These are phyloP conservation scores for Platyrinchus mystaceus DNA, from an alignment of 2,797 vertebrate species.

Conservation along the genomic window DNA sequence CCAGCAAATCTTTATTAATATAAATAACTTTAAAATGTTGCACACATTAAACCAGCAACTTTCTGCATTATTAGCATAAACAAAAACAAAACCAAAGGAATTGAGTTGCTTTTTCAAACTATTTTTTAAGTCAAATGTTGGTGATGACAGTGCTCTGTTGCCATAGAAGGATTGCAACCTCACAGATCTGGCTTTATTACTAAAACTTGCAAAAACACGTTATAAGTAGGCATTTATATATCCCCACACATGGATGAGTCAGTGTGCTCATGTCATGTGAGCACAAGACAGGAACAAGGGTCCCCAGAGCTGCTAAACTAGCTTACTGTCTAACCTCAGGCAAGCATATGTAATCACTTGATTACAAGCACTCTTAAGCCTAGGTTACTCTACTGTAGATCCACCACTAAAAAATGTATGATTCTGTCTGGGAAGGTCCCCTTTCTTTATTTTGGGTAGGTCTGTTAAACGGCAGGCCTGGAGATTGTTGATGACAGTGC, in stretches of 20 bases:
- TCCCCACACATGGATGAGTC: conserved; percentile 31
- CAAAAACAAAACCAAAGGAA: background rate
- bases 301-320: conserved; percentile 34
- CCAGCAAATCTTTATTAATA: conserved; percentile 34
- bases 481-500: background rate
- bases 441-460: conserved; percentile 17
- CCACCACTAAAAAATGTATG: background rate
- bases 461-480: conserved; percentile 9
- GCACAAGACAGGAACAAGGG: conserved; percentile 24
- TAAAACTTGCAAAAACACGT: conserved; percentile 49
- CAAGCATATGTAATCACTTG: conserved; percentile 35
- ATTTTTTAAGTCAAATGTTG: background rate
- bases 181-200: conserved; percentile 9
- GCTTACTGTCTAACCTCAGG: conserved; percentile 14
- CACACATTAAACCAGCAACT: background rate
- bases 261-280: background rate
- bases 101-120: background rate
- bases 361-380: conserved; percentile 13
- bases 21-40: conserved; percentile 47
- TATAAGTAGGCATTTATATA: conserved; percentile 36
- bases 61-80: background rate
- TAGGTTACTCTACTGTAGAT: background rate
- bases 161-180: background rate
- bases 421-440: background rate
- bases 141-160: background rate